Base-by-base conservation (phyloP, 1,140 invertebrate genomes). In the Trissolcus basalis region DNA sequence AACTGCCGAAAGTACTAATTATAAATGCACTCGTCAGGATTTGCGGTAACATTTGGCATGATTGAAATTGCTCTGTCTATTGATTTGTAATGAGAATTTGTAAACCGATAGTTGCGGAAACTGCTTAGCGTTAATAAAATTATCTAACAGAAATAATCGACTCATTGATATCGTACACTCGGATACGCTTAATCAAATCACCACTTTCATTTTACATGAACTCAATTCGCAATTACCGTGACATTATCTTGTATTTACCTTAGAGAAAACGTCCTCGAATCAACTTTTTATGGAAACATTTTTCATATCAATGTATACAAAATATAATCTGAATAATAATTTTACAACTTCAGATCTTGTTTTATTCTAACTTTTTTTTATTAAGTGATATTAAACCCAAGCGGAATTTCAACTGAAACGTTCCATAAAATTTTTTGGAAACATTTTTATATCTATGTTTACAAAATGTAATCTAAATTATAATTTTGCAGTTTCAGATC, bases 21-120 rank as follows among this genome's bases (percentile, higher is more conserved):
- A 64, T 71, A 16, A 71, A 58, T 71, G 55, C 45, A 10, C 12
- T 36, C 12, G 9, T 9, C 44, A 32, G 47, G 33, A 71, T 63
- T 64, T 53, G 41, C 59, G 45, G 13, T 36, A 35, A 41, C 51
- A 51, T 50, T 33, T 27, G 3, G n/a, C 41, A 14, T 27, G 36
- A 60, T 43, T 63, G 68, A 61, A 71, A 71, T 6, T 27, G 19
- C 19, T 6, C 19, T 27, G 6, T 27, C 19, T 27, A 27, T 27
- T 3, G 19, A 27, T n/a, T n/a, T n/a, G n/a, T n/a, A n/a, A n/a
- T n/a, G n/a, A n/a, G n/a, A n/a, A n/a, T n/a, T n/a, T n/a, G n/a
- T n/a, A n/a, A n/a, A n/a, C n/a, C n/a, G n/a, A n/a, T n/a, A n/a
- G 58, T 70, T 49, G 44, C 51, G 45, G 56, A 61, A 60, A 60